phyloP scores from a whole-genome alignment of 2,888 invertebrate species.

The Acanthosoma haemorrhoidale region DNA sequence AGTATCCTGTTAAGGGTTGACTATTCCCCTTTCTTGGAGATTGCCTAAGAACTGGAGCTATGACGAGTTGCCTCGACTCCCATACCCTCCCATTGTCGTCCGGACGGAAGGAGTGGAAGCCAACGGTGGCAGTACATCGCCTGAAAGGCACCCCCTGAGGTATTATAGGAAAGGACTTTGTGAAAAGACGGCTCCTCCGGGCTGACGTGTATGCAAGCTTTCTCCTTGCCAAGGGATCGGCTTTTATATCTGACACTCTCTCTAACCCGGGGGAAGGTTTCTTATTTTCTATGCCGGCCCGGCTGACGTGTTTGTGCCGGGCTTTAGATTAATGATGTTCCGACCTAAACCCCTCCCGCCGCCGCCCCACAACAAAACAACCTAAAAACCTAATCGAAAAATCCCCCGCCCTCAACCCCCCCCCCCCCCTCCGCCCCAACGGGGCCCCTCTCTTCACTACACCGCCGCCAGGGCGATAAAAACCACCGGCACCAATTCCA shows the following conservation, averaged over 20 bases:
- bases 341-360: slow-evolving; percentile 28
- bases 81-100: slow-evolving; percentile 12
- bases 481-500: slow-evolving; percentile 16
- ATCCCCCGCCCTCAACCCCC: slow-evolving; percentile 29
- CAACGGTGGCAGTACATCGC: slow-evolving; percentile 3
- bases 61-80: too few species aligned
- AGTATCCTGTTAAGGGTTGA: too few species aligned
- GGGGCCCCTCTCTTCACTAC: background rate
- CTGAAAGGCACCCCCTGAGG: background rate
- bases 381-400: slow-evolving; percentile 39
- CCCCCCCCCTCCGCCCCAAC: background rate
- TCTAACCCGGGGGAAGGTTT: slow-evolving; percentile 20
- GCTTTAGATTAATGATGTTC: slow-evolving; percentile 33
- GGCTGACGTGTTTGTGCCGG: slow-evolving; percentile 40
- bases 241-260: slow-evolving; percentile 12
- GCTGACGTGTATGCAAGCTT: slow-evolving; percentile 11
- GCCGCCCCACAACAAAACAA: slow-evolving; percentile 34
- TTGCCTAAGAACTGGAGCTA: too few species aligned
- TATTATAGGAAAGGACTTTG: too few species aligned
- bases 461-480: slow-evolving; percentile 1
- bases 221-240: too few species aligned
- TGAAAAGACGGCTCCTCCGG: background rate
- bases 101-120: background rate
- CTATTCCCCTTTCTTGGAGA: too few species aligned
- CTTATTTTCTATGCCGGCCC: slow-evolving; percentile 36